Base-by-base conservation (phyloP, 2,113 vertebrate species). In the Apodemus speciosus region DNA sequence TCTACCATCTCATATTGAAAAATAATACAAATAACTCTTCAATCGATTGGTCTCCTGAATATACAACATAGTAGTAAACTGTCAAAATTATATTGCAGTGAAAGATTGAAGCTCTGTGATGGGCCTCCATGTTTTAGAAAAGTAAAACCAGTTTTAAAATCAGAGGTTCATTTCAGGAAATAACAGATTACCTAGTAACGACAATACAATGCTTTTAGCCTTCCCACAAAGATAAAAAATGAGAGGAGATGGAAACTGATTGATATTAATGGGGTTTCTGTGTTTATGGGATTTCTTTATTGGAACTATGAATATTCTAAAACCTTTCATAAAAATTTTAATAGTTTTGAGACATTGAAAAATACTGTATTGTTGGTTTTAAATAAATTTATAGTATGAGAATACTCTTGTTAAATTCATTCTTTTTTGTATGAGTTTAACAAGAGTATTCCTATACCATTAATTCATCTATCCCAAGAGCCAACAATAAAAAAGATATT, bases 141-240 rank as follows among this genome's bases (percentile, higher is more conserved):
- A 90, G 21, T 89, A 95, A 93, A 94, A 85, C 16, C 13, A 89
- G 81, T 92, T 94, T 93, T 75, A 64, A 85, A 11, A 56, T 69
- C 10, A 25, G 25, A 81, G 9, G 15, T 85, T 92, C n/a, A 38
- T 88, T 88, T 73, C 46, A 90, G n/a, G 72, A 92, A 49, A 85
- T 90, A 43, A 92, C 40, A 20, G 18, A 73, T 75, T 13, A 71
- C 30, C 46, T 72, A 95, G 69, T 56, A 84, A 68, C 13, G 95
- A 38, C 43, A 92, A 58, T n/a, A 90, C 43, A 69, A 87, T 89
- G n/a, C 35, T 95, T 86, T 86, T 86, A 84, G 62, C 73, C 38
- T 75, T 89, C 51, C 86, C 35, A 85, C 60, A 86, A 92, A 23
- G 15, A 72, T 49, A 81, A 92, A 80, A 92, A 81, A 7, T 76